Base-by-base conservation (phyloP, 2,888 invertebrate genomes). In the Embidobia sp. region DNA sequence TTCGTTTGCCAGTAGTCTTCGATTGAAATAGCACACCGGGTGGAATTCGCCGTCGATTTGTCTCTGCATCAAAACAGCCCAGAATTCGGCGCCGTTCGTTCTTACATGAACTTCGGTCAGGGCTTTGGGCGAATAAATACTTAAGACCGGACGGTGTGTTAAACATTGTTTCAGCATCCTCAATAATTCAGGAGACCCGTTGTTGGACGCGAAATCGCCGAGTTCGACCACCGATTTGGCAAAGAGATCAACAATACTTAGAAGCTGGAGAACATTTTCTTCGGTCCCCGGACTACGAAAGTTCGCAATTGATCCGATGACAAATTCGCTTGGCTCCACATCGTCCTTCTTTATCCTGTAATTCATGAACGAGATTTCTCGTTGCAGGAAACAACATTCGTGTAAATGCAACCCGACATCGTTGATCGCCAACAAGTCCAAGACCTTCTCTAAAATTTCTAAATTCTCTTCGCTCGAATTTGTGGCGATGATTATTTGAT, bases 91-190 rank as follows among this genome's bases (percentile, higher is more conserved):
- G 0, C 16, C 16, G 8, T 33, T 53, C 0, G 55, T 72, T n/a
- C 63, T 73, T 0, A 79, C 46, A 19, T 77, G 75, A 8, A 81
- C 33, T 22, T 81, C 78, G 1, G 79, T 80, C 11, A 6, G 11
- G 11, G 55, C 69, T 35, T 35, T 69, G 1, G 63, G 15, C 2
- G 59, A 64, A 13, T 77, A 77, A 40, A 59, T 46, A 16, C 42
- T 37, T 22, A 77, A 48, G 0, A 79, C 35, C 2, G 79, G 77
- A 19, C 11, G 5, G 6, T 18, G 22, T 5, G 22, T 33, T 7
- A 79, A 53, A 46, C 35, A 70, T 26, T 49, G 22, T 26, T 31
- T 69, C 53, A 79, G 31, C 1, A 3, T 5, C 18, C 33, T 29
- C 66, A 33, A 11, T 11, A 3, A 2, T 11, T 33, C 33, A 3